Evolutionary conservation across 2,888 invertebrate species (phyloP).

Genomic region (Cerastis leucographa): DNA sequence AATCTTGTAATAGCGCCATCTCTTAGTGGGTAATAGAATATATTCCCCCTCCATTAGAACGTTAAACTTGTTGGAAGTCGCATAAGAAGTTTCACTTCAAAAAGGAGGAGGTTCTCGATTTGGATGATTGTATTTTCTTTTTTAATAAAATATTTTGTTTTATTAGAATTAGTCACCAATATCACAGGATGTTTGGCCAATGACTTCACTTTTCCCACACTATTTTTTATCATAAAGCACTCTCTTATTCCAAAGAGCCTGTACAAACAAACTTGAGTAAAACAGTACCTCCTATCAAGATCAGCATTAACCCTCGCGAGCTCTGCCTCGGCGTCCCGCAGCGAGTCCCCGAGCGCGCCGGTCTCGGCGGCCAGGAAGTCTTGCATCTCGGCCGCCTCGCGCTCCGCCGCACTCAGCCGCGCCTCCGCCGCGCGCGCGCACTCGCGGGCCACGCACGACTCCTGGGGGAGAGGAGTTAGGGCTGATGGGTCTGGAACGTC

Average conservation of each 20-base stretch:
- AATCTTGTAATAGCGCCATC: no score
- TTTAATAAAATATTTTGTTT: not conserved
- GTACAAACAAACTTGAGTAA: no score
- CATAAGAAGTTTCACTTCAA: no score
- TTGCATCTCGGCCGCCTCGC: slow-evolving; percentile 95
- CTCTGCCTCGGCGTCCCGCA: slow-evolving; percentile 94
- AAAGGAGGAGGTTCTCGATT: no score
- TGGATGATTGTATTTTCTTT: no score
- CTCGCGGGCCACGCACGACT: slow-evolving; percentile 92
- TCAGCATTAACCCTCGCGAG: slow-evolving; percentile 83
- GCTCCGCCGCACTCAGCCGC: slow-evolving; percentile 94
- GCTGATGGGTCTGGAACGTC: not conserved
- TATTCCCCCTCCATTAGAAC: no score
- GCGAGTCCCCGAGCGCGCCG: slow-evolving; percentile 94
- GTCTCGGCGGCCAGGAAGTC: slow-evolving; percentile 97
- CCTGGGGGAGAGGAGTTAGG: slow-evolving; percentile 79
- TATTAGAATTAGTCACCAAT: not conserved
- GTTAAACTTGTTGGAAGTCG: no score
- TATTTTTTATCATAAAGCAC: not conserved
- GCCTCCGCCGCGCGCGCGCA: slow-evolving; percentile 93
- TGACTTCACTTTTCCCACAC: not conserved
- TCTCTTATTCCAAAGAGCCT: not conserved
- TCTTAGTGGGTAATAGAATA: no score
- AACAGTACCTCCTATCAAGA: slow-evolving; percentile 81
- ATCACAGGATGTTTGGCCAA: not conserved